Conservation (phyloP, 2,888 invertebrate species). For the Tetheella fluctuosa region DNA sequence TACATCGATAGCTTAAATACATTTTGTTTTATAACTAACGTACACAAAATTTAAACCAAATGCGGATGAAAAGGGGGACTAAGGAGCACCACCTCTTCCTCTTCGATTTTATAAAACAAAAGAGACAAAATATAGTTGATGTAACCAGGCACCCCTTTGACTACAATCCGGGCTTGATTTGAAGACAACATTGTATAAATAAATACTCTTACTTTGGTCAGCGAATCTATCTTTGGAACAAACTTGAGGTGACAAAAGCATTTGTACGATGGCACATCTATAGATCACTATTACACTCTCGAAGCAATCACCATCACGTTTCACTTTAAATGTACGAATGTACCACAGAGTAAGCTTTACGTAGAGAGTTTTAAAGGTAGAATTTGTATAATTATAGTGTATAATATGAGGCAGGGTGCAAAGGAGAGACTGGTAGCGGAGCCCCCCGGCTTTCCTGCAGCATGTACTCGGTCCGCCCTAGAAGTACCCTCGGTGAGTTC, state of each 20-base stretch:
- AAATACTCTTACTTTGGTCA: constrained; percentile 49
- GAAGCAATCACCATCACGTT: constrained; percentile 13
- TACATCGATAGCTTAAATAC: not conserved
- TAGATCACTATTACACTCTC: constrained; percentile 33
- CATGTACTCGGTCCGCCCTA: constrained; percentile 90
- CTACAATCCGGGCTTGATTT: constrained; percentile 16
- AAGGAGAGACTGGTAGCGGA: constrained; percentile 39
- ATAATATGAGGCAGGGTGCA: constrained; percentile 39
- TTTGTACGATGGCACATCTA: constrained; percentile 45
- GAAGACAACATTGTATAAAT: constrained; percentile 19
- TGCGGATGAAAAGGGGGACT: not conserved
- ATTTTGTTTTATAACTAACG: not conserved
- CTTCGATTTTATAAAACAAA: not conserved
- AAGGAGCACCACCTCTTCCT: not conserved
- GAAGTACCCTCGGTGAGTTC: constrained; percentile 88
- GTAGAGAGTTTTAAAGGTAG: constrained; percentile 30
- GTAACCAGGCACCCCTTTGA: not conserved
- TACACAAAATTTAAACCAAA: constrained; percentile 2
- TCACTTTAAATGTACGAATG: constrained; percentile 18
- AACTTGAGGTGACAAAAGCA: constrained; percentile 41
- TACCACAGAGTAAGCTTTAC: constrained; percentile 24
- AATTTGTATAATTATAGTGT: constrained; percentile 37
- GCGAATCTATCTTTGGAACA: constrained; percentile 48
- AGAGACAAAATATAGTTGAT: not conserved
- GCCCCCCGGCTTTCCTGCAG: constrained; percentile 73